These are phyloP conservation scores for Muscicapa comitata DNA, from an alignment of 2,797 vertebrate genomes.

Conservation along the genomic window DNA sequence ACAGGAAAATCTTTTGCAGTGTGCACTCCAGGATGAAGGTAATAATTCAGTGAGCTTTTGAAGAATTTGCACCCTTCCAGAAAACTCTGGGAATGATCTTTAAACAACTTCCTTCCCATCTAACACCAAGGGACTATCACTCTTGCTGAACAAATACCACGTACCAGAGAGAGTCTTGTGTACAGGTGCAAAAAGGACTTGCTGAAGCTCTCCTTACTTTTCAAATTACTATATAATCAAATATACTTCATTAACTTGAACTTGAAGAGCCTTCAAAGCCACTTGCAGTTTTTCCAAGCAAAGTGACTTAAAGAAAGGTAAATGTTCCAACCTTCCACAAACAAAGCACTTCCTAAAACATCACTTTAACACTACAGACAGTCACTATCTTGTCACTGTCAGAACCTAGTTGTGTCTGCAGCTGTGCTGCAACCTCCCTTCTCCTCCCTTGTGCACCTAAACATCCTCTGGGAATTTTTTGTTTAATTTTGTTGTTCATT, in stretches of 20 bases:
- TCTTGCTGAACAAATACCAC: background rate
- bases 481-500: background rate
- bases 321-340: background rate
- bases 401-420: background rate
- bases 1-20: background rate
- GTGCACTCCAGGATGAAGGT: background rate
- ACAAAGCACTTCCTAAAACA: background rate
- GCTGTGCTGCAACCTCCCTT: background rate
- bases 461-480: background rate
- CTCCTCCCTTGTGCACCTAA: background rate
- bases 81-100: background rate
- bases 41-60: constrained; percentile 29
- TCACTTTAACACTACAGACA: background rate
- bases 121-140: background rate
- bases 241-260: background rate
- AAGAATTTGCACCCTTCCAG: constrained; percentile 15
- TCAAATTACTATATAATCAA: background rate
- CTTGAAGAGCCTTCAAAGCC: background rate
- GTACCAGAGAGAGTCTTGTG: background rate
- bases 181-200: background rate
- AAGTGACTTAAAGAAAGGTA: background rate
- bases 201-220: background rate
- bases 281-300: background rate
- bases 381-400: background rate
- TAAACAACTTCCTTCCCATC: background rate